These are phyloP conservation scores for Cladopsammia gracilis DNA, from an alignment of 64 coral and sea anemone species.

Conservation along the genomic window DNA sequence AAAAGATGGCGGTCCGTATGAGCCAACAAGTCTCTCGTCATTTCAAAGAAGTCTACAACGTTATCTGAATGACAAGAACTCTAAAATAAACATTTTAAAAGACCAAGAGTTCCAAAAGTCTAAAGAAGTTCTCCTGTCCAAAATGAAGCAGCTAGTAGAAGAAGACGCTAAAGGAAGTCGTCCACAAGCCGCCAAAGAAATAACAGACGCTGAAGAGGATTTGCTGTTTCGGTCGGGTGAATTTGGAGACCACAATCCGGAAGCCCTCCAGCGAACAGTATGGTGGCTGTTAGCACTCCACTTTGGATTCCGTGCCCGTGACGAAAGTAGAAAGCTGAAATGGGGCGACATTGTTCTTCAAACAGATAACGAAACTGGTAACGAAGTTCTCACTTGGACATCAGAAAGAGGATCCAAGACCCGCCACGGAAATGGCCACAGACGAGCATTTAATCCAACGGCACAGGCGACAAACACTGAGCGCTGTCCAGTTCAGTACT, in stretches of 20 bases:
- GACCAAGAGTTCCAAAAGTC: constrained; percentile 36
- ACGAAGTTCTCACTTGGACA: constrained; percentile 23
- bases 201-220: constrained; percentile 63
- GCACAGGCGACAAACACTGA: constrained; percentile 43
- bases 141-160: constrained; percentile 27
- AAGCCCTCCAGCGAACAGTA: constrained; percentile 51
- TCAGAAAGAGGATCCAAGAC: constrained; percentile 41
- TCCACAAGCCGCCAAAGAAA: constrained; percentile 40
- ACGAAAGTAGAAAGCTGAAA: constrained; percentile 59
- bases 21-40: constrained; percentile 30
- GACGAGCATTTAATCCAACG: constrained; percentile 23
- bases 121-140: constrained; percentile 7
- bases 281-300: constrained; percentile 66
- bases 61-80: constrained; percentile 39
- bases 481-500: constrained; percentile 28
- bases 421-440: constrained; percentile 6
- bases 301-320: constrained; percentile 66
- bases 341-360: constrained; percentile 53
- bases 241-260: constrained; percentile 54
- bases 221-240: constrained; percentile 49
- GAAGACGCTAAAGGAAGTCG: constrained; percentile 60
- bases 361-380: constrained; percentile 43
- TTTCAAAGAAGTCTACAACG: constrained; percentile 72
- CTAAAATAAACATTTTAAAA: constrained; percentile 52
- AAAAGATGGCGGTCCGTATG: constrained; percentile 68